A percentile compares a stretch with the other conserved stretches of the same genome.
These are phyloP conservation scores for Monodelphis domestica DNA, from an alignment of 2,797 vertebrate species.

Conservation along the genomic window DNA sequence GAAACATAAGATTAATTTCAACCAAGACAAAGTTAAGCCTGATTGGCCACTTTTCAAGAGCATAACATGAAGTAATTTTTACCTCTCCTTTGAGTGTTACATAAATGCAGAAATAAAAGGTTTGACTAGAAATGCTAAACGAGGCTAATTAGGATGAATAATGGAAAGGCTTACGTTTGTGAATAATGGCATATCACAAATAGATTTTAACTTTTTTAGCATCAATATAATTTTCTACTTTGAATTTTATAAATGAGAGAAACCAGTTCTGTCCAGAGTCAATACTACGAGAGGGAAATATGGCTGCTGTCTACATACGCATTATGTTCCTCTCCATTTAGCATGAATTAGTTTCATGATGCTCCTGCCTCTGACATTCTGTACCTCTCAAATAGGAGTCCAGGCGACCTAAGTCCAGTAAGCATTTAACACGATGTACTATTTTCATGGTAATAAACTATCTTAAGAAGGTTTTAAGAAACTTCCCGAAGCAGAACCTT, in stretches of 20 bases:
- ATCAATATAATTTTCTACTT: constrained; percentile 31
- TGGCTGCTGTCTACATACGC: constrained; percentile 53
- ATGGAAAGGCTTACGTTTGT: not conserved
- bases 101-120: constrained; percentile 53
- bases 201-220: not conserved
- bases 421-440: constrained; percentile 57
- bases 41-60: constrained; percentile 55
- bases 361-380: constrained; percentile 44
- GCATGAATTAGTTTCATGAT: constrained; percentile 61
- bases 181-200: constrained; percentile 1
- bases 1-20: constrained; percentile 45
- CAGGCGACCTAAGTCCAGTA: constrained; percentile 61
- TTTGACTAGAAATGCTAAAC: constrained; percentile 45
- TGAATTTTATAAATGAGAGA: constrained; percentile 54
- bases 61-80: constrained; percentile 57
- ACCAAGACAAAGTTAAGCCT: constrained; percentile 59
- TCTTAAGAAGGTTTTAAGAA: constrained; percentile 65
- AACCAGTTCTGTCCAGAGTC: constrained; percentile 61
- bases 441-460: constrained; percentile 42
- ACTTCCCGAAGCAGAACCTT: constrained; percentile 74
- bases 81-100: constrained; percentile 46
- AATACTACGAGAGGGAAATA: constrained; percentile 54
- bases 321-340: constrained; percentile 25
- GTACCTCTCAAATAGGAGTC: constrained; percentile 61
- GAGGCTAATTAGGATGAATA: constrained; percentile 20